A percentile compares a stretch with the other conserved stretches of the same genome.
These are phyloP conservation scores for Pelvicachromis taeniatus DNA, from an alignment of 2,113 vertebrate genomes.

Conservation along the genomic window DNA sequence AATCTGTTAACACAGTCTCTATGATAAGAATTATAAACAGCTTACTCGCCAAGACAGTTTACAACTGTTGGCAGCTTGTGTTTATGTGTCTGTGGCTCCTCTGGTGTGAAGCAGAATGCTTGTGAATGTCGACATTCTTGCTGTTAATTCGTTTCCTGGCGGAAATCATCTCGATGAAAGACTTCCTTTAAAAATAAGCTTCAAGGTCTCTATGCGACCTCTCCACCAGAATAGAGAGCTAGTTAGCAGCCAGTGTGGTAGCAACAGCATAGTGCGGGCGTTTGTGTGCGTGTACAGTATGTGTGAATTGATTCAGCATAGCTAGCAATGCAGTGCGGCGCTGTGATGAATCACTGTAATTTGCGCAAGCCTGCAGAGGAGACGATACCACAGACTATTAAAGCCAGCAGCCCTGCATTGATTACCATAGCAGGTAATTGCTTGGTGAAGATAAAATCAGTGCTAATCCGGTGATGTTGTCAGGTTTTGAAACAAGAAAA, in stretches of 20 bases:
- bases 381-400: constrained; percentile 47
- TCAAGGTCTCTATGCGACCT: neutral
- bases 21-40: neutral
- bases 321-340: constrained; percentile 14
- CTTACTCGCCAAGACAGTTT: neutral
- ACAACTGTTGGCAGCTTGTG: neutral
- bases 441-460: constrained; percentile 56
- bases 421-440: constrained; percentile 66
- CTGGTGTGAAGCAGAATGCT: neutral
- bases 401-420: constrained; percentile 52
- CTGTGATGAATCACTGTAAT: constrained; percentile 63
- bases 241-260: neutral
- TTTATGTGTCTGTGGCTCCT: neutral
- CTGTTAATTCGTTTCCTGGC: neutral
- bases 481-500: constrained; percentile 49
- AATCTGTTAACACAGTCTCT: neutral
- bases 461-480: constrained; percentile 50
- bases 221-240: neutral
- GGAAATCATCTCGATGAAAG: neutral
- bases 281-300: constrained; percentile 2
- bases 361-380: constrained; percentile 45
- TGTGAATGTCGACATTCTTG: neutral
- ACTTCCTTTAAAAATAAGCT: neutral
- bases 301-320: constrained; percentile 44
- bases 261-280: neutral